A percentile compares a stretch with the other conserved stretches of the same genome.
Conservation (phyloP, 2,797 vertebrate genomes). For the Ciconia nigra region DNA sequence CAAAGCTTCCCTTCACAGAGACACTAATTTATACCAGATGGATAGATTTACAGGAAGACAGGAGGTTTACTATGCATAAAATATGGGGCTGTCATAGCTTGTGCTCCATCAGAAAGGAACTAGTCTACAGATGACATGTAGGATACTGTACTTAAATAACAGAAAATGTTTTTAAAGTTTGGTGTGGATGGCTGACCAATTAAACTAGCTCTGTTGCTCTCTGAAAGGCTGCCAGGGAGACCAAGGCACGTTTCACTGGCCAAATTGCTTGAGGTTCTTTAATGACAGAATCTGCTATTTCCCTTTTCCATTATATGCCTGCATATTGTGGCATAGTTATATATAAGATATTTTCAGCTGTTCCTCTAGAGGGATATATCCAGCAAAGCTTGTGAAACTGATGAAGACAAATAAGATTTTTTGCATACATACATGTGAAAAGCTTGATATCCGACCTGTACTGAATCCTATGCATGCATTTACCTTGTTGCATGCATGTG, state of each 20-base stretch:
- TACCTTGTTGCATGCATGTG: not conserved
- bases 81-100: conserved; percentile 6
- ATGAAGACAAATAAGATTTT: not conserved
- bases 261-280: not conserved
- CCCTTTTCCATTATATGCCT: not conserved
- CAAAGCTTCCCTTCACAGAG: not conserved
- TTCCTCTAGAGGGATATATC: not conserved
- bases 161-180: not conserved
- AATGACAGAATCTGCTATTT: not conserved
- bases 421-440: not conserved
- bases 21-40: conserved; percentile 8
- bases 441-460: not conserved
- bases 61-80: conserved; percentile 3
- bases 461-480: not conserved
- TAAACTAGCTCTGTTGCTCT: not conserved
- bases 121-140: not conserved
- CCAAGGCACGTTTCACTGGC: not conserved
- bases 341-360: not conserved
- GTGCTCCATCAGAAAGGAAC: not conserved
- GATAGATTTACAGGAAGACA: conserved; percentile 1
- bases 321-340: not conserved
- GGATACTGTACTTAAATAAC: not conserved
- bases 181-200: not conserved
- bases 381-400: not conserved
- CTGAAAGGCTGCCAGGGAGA: not conserved